phyloP scores from a whole-genome alignment of 2,797 vertebrate genomes.

The Lagothrix lagotricha region DNA sequence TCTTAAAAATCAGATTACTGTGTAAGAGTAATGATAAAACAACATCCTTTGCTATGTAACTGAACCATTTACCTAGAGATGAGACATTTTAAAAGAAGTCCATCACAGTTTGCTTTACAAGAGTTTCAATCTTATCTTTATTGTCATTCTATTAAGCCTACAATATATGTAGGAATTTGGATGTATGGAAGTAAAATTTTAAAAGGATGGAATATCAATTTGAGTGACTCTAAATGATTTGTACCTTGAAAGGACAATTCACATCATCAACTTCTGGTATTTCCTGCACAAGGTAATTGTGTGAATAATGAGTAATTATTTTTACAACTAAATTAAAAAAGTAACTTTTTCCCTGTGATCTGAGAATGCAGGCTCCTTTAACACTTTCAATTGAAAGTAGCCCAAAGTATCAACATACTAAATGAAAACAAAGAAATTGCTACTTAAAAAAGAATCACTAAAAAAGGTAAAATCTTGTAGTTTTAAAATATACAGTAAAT shows the following conservation, averaged over 20 bases:
- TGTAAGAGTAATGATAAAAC: neutral
- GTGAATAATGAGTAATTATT: neutral
- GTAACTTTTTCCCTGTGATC: neutral
- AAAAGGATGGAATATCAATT: neutral
- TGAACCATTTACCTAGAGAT: neutral
- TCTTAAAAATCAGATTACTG: neutral
- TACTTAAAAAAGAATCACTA: neutral
- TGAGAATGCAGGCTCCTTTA: neutral
- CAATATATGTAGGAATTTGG: neutral
- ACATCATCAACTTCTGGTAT: neutral
- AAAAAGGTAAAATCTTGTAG: neutral
- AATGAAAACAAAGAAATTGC: neutral
- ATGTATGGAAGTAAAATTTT: neutral
- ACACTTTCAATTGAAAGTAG: neutral
- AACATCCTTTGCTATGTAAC: neutral
- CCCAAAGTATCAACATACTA: neutral
- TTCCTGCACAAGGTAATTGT: neutral
- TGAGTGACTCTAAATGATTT: neutral
- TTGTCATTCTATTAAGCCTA: neutral
- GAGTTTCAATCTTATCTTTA: constrained; percentile 10
- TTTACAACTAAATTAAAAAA: constrained; percentile 22
- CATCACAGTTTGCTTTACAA: neutral
- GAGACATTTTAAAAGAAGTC: neutral
- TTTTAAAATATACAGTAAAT: neutral
- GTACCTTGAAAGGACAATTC: neutral